Conservation (phyloP, 2,888 invertebrate species). For the Scrobipalpa costella region DNA sequence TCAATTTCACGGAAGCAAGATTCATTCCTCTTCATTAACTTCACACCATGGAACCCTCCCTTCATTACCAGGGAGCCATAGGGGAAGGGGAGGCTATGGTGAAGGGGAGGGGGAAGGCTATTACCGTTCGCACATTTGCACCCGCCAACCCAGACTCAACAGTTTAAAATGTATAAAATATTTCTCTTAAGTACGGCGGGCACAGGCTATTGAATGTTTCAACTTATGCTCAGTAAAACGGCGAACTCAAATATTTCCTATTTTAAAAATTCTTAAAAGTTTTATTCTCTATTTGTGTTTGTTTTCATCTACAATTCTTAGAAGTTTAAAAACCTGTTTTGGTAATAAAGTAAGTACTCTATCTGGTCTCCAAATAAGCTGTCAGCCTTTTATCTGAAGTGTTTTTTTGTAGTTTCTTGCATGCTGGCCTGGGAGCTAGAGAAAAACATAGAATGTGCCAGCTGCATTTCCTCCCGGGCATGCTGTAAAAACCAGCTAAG, state of each 20-base stretch:
- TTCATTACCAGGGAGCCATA: not conserved
- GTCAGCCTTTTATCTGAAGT: too few species aligned
- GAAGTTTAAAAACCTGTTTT: too few species aligned
- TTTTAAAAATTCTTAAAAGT: too few species aligned
- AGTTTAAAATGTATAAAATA: slow-evolving; percentile 8
- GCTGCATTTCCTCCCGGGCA: too few species aligned
- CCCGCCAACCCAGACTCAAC: not conserved
- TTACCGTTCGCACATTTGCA: slow-evolving; percentile 6
- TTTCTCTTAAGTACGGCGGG: slow-evolving; percentile 2
- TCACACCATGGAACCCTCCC: slow-evolving; percentile 5
- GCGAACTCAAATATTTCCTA: not conserved
- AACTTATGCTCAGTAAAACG: slow-evolving; percentile 2
- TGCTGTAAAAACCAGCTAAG: too few species aligned
- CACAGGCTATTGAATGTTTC: not conserved
- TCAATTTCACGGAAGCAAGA: not conserved
- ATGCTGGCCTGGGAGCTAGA: too few species aligned
- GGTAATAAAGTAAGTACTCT: too few species aligned
- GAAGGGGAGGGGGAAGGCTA: not conserved
- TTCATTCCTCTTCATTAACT: slow-evolving; percentile 3
- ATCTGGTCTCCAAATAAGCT: too few species aligned
- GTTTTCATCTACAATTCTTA: too few species aligned
- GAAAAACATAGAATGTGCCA: too few species aligned
- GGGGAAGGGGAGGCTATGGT: not conserved
- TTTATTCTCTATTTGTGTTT: too few species aligned
- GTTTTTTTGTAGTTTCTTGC: too few species aligned